Evolutionary conservation across 1,140 invertebrate genomes (phyloP).

Genomic region (Agrypnia vestita): DNA sequence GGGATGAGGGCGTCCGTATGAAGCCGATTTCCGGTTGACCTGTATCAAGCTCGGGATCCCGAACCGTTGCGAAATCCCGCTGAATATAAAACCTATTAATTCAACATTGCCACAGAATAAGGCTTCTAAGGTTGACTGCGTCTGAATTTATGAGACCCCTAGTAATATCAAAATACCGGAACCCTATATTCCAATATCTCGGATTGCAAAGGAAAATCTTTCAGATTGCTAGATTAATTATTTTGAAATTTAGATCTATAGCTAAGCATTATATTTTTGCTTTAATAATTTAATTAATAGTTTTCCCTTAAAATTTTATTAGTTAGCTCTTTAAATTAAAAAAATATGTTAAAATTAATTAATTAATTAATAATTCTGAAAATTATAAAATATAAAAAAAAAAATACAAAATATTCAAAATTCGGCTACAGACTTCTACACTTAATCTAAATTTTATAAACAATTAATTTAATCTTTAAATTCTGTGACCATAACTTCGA

Average conservation of each 20-base stretch:
- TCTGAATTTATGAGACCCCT: slow-evolving; percentile 3
- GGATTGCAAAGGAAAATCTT: background rate
- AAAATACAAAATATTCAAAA: no score
- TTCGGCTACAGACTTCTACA: no score
- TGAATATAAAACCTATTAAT: slow-evolving; percentile 26
- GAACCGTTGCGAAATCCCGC: background rate
- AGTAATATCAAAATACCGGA: slow-evolving; percentile 11
- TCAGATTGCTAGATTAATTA: background rate
- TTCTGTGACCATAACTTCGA: no score
- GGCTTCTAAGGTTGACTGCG: slow-evolving; percentile 11
- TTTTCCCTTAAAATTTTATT: no score
- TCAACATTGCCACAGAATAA: background rate
- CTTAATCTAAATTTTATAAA: no score
- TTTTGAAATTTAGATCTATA: background rate
- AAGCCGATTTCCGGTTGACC: slow-evolving; percentile 20
- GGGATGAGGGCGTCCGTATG: background rate
- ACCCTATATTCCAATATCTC: background rate
- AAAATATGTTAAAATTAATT: no score
- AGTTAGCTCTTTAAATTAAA: no score
- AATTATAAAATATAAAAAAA: no score
- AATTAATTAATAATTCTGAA: no score
- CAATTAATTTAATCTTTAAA: no score
- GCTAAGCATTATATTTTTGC: background rate
- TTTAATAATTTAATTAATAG: background rate
- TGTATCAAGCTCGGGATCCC: background rate